Evolutionary conservation across 2,888 invertebrate species (phyloP).

Genomic region (Apamea epomidion): DNA sequence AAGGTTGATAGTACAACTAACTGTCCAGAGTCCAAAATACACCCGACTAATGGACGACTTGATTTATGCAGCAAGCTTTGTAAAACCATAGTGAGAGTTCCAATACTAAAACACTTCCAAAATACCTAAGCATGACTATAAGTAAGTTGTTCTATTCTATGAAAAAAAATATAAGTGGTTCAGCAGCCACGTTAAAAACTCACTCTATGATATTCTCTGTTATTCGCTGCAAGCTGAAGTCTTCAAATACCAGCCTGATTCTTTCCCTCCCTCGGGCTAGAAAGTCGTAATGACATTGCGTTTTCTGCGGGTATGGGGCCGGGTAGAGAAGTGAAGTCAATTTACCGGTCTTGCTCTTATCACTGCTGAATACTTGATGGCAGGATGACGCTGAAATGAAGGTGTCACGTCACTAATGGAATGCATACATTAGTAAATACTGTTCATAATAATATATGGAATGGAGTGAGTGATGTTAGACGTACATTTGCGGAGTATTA

Average conservation of each 20-base stretch:
- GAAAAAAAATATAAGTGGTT: background rate
- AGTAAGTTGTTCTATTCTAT: background rate
- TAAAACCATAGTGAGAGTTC: background rate
- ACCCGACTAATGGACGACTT: too few species aligned
- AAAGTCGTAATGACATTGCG: conserved; percentile 97
- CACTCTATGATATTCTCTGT: conserved; percentile 91
- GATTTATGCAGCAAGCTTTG: background rate
- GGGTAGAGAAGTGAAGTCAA: conserved; percentile 96
- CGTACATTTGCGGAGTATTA: conserved; percentile 19
- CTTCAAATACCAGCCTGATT: conserved; percentile 95
- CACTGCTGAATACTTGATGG: conserved; percentile 94
- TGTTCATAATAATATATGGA: conserved; percentile 8
- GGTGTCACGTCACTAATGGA: conserved; percentile 58
- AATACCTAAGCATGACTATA: background rate
- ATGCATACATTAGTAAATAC: conserved; percentile 18
- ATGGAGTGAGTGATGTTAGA: background rate
- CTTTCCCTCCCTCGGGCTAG: conserved; percentile 95
- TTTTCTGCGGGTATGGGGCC: conserved; percentile 94
- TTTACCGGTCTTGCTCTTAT: conserved; percentile 94
- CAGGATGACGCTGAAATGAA: conserved; percentile 93
- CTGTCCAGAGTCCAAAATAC: background rate
- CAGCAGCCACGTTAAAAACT: conserved; percentile 77
- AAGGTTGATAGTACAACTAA: background rate
- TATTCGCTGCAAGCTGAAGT: conserved; percentile 94
- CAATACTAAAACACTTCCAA: background rate